phyloP scores from a whole-genome alignment of 2,113 vertebrate genomes.

The Oncorhynchus masou region DNA sequence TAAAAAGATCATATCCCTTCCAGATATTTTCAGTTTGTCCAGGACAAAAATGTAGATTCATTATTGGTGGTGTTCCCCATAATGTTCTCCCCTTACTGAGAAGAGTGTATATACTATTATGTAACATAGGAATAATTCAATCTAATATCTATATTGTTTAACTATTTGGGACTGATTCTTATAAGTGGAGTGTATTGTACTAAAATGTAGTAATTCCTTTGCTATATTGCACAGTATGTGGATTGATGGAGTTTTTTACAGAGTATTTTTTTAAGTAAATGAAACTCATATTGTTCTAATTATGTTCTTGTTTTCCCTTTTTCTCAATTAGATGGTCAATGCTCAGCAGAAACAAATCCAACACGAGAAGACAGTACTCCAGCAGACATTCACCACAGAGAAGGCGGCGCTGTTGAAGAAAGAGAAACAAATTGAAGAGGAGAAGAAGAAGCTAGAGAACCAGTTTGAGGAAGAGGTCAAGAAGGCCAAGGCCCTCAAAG shows the following conservation, averaged over 20 bases:
- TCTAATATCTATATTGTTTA: neutral
- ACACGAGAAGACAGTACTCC: constrained; percentile 86
- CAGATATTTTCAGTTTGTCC: neutral
- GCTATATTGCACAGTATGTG: neutral
- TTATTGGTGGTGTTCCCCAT: no score
- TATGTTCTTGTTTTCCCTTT: constrained; percentile 38
- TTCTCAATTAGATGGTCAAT: constrained; percentile 79
- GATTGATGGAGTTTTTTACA: neutral
- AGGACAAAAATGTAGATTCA: neutral
- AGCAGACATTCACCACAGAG: constrained; percentile 88
- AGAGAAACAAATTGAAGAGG: constrained; percentile 89
- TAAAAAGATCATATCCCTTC: constrained; percentile 51
- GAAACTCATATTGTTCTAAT: constrained; percentile 23
- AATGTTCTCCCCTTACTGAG: no score
- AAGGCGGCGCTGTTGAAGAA: constrained; percentile 88
- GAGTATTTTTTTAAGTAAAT: neutral
- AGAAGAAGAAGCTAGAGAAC: constrained; percentile 87
- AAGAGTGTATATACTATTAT: no score
- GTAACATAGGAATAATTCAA: neutral
- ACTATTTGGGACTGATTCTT: neutral
- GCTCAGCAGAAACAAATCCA: constrained; percentile 88
- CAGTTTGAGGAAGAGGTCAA: constrained; percentile 88
- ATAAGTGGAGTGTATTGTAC: constrained; percentile 59
- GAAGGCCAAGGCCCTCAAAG: constrained; percentile 85
- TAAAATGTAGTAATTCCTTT: neutral